These are phyloP conservation scores for Labia minor DNA, from an alignment of 2,888 invertebrate genomes.

Conservation along the genomic window DNA sequence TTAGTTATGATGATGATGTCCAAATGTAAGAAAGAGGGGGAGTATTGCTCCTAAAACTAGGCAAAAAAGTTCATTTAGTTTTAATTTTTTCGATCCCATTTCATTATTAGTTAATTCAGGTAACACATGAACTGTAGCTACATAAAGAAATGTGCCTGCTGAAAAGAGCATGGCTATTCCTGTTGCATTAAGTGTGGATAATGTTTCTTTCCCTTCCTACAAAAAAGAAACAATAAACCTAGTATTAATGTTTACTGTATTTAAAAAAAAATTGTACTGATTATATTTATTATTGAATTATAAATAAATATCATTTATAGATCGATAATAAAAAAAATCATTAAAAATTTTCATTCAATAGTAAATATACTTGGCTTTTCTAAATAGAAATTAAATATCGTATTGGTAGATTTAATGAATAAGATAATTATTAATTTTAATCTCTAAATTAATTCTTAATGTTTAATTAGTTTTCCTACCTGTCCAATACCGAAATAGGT, in stretches of 20 bases:
- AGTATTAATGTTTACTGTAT: too few relatives aligned
- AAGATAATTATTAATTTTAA: too few relatives aligned
- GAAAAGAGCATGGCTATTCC: conserved; percentile 98
- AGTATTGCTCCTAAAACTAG: conserved; percentile 78
- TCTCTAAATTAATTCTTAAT: not conserved
- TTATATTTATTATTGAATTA: too few relatives aligned
- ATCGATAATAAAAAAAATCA: not conserved
- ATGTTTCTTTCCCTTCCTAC: conserved; percentile 80
- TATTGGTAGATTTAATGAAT: too few relatives aligned
- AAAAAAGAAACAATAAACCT: conserved; percentile 25
- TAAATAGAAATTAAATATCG: too few relatives aligned
- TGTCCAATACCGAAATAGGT: conserved; percentile 88
- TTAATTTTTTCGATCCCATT: conserved; percentile 43
- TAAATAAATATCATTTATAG: not conserved
- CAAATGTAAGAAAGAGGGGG: conserved; percentile 80
- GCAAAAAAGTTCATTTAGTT: conserved; percentile 65
- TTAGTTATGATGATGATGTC: conserved; percentile 76
- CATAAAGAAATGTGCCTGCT: conserved; percentile 96
- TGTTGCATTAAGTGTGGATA: conserved; percentile 83
- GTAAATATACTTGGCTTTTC: too few relatives aligned
- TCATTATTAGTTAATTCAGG: conserved; percentile 66
- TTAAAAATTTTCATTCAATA: too few relatives aligned
- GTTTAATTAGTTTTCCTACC: conserved; percentile 33
- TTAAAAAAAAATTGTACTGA: too few relatives aligned
- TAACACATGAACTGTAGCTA: conserved; percentile 95